Evolutionary conservation across 2,888 invertebrate genomes (phyloP).

Genomic region (Plagiodera versicolora): DNA sequence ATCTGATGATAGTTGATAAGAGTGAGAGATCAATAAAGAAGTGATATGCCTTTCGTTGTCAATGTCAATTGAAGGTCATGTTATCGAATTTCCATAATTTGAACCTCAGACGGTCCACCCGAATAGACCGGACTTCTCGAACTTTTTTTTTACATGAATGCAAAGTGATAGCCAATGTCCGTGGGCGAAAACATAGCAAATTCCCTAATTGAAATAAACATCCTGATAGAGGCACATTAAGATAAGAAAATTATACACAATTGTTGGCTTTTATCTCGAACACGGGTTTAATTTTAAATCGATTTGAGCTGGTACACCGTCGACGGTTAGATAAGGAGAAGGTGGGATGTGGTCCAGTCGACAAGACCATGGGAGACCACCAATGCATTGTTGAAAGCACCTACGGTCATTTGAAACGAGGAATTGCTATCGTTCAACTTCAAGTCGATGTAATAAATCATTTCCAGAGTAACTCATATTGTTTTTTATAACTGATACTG

Average conservation of each 20-base stretch:
- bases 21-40: too few species aligned
- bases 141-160: not conserved
- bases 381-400: constrained; percentile 28
- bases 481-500: too few species aligned
- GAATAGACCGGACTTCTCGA: not conserved
- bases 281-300: constrained; percentile 56
- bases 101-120: too few species aligned
- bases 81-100: too few species aligned
- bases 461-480: too few species aligned
- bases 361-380: constrained; percentile 20
- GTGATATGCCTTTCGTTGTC: too few species aligned
- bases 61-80: too few species aligned
- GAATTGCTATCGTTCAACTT: not conserved
- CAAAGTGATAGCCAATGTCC: constrained; percentile 18
- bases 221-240: constrained; percentile 50
- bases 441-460: not conserved
- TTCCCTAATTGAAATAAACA: constrained; percentile 53
- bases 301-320: constrained; percentile 52
- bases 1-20: too few species aligned
- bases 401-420: constrained; percentile 14
- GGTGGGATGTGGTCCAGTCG: constrained; percentile 28
- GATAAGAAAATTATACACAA: constrained; percentile 50
- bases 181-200: constrained; percentile 51
- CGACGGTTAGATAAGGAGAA: constrained; percentile 49
- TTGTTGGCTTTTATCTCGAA: constrained; percentile 48